Percentiles rank a stretch among this genome's conserved stretches.
phyloP scores from a whole-genome alignment of 2,113 vertebrate species.

The Pachyramphus minor region DNA sequence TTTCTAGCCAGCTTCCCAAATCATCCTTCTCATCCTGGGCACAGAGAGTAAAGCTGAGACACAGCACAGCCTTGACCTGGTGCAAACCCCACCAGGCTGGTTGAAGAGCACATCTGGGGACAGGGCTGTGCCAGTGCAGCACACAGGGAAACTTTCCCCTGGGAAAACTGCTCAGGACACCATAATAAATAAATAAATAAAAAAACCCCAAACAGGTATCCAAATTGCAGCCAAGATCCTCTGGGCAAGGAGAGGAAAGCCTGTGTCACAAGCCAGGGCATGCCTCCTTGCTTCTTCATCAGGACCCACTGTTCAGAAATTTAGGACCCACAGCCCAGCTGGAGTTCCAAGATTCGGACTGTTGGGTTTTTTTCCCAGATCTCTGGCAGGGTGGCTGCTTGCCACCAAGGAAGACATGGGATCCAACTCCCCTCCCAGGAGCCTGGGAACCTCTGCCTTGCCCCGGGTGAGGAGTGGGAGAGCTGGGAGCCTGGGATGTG shows the following conservation, averaged over 20 bases:
- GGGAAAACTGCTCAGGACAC: not conserved
- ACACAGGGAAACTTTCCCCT: not conserved
- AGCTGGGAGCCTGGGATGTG: not conserved
- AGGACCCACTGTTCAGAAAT: not conserved
- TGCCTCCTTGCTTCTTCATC: not conserved
- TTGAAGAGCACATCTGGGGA: not conserved
- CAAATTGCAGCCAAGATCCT: not conserved
- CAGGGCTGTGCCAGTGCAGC: accelerated
- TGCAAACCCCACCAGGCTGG: not conserved
- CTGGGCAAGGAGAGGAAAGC: not conserved
- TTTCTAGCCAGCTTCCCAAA: not conserved
- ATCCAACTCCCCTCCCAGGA: not conserved
- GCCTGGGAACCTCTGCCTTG: not conserved
- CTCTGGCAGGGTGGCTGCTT: not conserved
- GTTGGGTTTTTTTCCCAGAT: not conserved
- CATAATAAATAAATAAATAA: not conserved
- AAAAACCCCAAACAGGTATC: too few species aligned
- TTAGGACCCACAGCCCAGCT: not conserved
- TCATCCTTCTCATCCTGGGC: not conserved
- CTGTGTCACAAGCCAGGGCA: not conserved
- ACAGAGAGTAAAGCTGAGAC: accelerated
- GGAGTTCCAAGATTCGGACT: not conserved
- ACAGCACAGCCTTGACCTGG: not conserved
- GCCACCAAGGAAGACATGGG: accelerated
- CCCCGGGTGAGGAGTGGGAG: accelerated